Evolutionary conservation across 2,888 invertebrate species (phyloP), one percentile per base, ranked within the genome.

Genomic region (Drosophila nigricruria): DNA sequence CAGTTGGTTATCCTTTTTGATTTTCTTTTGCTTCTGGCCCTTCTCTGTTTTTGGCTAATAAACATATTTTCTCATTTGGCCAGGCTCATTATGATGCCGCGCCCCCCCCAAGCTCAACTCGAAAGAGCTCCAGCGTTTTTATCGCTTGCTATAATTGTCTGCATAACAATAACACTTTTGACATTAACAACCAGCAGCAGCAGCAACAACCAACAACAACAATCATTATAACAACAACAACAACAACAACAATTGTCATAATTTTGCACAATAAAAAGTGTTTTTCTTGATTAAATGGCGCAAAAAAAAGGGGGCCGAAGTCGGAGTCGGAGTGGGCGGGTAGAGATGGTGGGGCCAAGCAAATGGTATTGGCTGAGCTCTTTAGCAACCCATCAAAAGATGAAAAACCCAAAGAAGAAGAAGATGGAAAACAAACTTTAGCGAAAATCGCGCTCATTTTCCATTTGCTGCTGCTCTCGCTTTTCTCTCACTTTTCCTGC

Each of bases 201-300:
- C 47, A 18, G 36, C 63, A 65, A 25, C 25, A 25, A 25, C 54
- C 42, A 76, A 69, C 61, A 56, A 58, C 59, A 59, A 61, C 49
- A 52, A 76, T 45, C 57, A 60, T 58, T 53, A 52, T 32, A 50
- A 52, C 47, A 71, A 60, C 69, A 34, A 52, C 23, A 65, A 64
- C 23, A 42, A 27, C 65, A 67, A 60, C 56, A 68, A 58, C 63
- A 65, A 71, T 81, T 89, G 80, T 89, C 89, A 84, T 84, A 88
- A 86, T 88, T 88, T 76, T 78, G 59, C 74, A 89, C 88, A 89
- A 89, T 86, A 89, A 86, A 89, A 86, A 89, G 85, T 82, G 88
- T 86, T 86, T 88, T 86, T 78, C 80, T 86, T 86, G 89, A 89
- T 86, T 86, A 86, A 86, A 86, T 88, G 83, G 80, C 68, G 23